Evolutionary conservation across 2,797 vertebrate species (phyloP), one percentile per base, ranked within the genome.

Genomic region (Falco peregrinus): DNA sequence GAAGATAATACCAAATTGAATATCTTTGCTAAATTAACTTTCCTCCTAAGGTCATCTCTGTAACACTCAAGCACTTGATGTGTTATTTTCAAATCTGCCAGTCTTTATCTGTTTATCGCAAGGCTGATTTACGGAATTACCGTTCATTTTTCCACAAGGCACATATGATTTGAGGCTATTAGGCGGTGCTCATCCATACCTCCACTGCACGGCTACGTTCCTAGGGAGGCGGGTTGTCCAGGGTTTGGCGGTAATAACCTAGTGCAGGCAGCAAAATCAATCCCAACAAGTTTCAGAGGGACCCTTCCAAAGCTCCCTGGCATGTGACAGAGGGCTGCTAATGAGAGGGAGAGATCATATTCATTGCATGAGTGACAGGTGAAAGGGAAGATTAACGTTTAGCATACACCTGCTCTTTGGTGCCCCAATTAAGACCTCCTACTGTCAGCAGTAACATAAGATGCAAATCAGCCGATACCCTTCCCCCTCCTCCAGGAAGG

Each of bases 261-360:
- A 97, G 98, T 94, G 95, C 97, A 98, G 98, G 98, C 98, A 98
- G 97, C 98, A 95, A 96, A 98, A 98, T 98, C 98, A 98, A 99
- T 99, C 98, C 97, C 99, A 99, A 98, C 98, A 98, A 98, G 98
- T 98, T 98, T 99, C 98, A 99, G 98, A 99, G 98, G 98, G 98
- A 98, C 98, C 97, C 65, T 98, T 97, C 90, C 87, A 96, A 97
- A 98, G 98, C 98, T 98, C 91, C 85, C 93, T 28, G 10, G 88
- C 74, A 97, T 97, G 98, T 99, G 98, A 99, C 98, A 98, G 98
- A 97, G 97, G 98, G 97, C 98, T 97, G 97, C 97, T 99, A 99
- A 99, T 98, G 98, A 99, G 96, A 97, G 51, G 85, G 96, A 97
- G 95, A 97, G 98, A 98, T 97, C 98, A 97, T 95, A 96, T 98